Evolutionary conservation across 2,888 invertebrate genomes (phyloP), one percentile per base, ranked within the genome.

Genomic region (Ichneumoninae sp.): DNA sequence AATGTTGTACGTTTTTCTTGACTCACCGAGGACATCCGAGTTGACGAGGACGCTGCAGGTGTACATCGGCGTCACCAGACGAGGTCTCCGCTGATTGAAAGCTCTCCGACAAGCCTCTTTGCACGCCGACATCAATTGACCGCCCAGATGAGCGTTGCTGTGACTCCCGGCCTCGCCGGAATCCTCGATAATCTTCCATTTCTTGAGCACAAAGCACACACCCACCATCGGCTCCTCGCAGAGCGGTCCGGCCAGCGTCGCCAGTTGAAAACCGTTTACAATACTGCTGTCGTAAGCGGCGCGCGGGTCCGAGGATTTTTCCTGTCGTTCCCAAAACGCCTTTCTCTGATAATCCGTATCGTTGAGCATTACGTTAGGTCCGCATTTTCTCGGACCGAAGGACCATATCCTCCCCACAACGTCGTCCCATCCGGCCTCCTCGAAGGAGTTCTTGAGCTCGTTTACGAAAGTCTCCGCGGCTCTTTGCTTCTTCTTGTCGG

Each of bases 211-310:
- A 94, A 99, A 98, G 22, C 97, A 97, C 0, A 99, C 98, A 1
- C 99, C 99, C 94, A 97, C 97, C 96, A 99, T 96, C 1, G 99
- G 98, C 92, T 99, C 99, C 90, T 99, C 98, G 94, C 99, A 99
- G 65, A 99, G 93, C 0, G 99, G 99, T 0, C 99, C 99, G 60
- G 98, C 96, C 76, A 97, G 94, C 36, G 98, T 96, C 6, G 97
- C 97, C 93, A 98, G 94, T 95, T 98, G 97, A 94, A 98, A 96
- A 8, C 98, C 98, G 94, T 97, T 97, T 3, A 98, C 95, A 91
- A 98, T 96, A 92, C 96, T 96, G 91, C 96, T 96, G 90, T 97
- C 97, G 92, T 92, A 93, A 91, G 80, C 52, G 2, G 91, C 86
- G 62, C 93, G 89, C 26, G 87, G 84, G 87, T 93, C 93, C 3